A percentile compares a stretch with the other conserved stretches of the same genome.
phyloP scores from a whole-genome alignment of 2,888 invertebrate species.

The Drosophila nr. medialis region DNA sequence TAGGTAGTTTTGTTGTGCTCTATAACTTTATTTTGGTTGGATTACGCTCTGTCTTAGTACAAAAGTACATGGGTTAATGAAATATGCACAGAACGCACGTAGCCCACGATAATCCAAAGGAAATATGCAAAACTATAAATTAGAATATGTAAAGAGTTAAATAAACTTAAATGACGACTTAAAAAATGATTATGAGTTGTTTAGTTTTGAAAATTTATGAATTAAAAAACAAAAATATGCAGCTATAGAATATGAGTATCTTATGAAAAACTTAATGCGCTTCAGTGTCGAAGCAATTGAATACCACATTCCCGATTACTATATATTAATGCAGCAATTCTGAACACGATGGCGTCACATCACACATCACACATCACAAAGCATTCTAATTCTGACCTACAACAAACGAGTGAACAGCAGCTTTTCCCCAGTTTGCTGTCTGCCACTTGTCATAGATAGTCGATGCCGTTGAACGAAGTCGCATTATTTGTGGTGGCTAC shows the following conservation, averaged over 20 bases:
- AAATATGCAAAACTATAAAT: background rate
- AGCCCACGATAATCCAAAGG: background rate
- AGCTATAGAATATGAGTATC: background rate
- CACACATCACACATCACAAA: constrained; percentile 7
- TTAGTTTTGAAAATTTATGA: too few relatives aligned
- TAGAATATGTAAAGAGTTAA: background rate
- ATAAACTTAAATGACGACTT: background rate
- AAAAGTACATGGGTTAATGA: background rate
- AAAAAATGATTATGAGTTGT: background rate
- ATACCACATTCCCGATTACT: background rate
- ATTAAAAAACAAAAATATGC: background rate
- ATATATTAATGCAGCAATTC: background rate
- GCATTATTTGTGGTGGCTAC: constrained; percentile 25
- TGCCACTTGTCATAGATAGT: constrained; percentile 7
- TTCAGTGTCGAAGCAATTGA: background rate
- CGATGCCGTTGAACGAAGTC: constrained; percentile 11
- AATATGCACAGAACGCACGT: background rate
- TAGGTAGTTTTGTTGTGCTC: background rate
- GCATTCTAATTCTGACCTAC: constrained; percentile 37
- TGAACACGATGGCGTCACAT: constrained; percentile 34
- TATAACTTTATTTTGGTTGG: background rate
- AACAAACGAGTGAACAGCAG: constrained; percentile 31
- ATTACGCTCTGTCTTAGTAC: background rate
- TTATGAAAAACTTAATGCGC: background rate
- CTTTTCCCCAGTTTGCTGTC: constrained; percentile 24